Conservation (phyloP, 1,140 invertebrate genomes). For the Watersipora subatra region DNA sequence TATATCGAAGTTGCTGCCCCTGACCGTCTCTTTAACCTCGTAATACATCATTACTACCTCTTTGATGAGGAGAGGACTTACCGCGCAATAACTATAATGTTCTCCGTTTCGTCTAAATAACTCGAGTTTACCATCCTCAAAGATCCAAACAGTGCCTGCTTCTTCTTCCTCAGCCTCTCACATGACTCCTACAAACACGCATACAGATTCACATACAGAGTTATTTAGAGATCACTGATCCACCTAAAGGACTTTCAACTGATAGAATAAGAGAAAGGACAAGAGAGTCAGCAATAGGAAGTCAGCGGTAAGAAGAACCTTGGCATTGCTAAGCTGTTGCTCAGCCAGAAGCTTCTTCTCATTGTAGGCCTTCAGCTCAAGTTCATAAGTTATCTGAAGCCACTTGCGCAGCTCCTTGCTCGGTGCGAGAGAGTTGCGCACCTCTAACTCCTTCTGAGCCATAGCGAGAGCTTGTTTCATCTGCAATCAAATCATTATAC, state of each 20-base stretch:
- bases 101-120: slow-evolving; percentile 81
- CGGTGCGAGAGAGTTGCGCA: slow-evolving; percentile 42
- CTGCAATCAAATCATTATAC: too few relatives aligned
- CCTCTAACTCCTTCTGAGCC: slow-evolving; percentile 1
- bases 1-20: too few relatives aligned
- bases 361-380: slow-evolving; percentile 74
- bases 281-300: background rate
- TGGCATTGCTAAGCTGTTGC: slow-evolving; percentile 67
- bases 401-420: slow-evolving; percentile 76
- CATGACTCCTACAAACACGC: slow-evolving; percentile 47
- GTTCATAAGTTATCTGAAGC: slow-evolving; percentile 84
- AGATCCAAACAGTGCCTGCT: slow-evolving; percentile 78
- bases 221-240: background rate
- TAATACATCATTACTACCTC: too few relatives aligned
- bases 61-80: slow-evolving; percentile 23
- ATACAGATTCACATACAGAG: background rate
- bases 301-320: slow-evolving; percentile 50
- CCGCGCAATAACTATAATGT: slow-evolving; percentile 75
- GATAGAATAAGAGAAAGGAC: background rate
- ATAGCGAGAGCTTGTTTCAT: background rate
- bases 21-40: too few relatives aligned
- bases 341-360: slow-evolving; percentile 72
- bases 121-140: slow-evolving; percentile 87
- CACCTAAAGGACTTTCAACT: background rate
- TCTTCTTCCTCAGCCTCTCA: slow-evolving; percentile 79